Percentiles rank a stretch among this genome's conserved stretches.
phyloP scores from a whole-genome alignment of 2,888 invertebrate genomes.

The Podotricha telesiphe region DNA sequence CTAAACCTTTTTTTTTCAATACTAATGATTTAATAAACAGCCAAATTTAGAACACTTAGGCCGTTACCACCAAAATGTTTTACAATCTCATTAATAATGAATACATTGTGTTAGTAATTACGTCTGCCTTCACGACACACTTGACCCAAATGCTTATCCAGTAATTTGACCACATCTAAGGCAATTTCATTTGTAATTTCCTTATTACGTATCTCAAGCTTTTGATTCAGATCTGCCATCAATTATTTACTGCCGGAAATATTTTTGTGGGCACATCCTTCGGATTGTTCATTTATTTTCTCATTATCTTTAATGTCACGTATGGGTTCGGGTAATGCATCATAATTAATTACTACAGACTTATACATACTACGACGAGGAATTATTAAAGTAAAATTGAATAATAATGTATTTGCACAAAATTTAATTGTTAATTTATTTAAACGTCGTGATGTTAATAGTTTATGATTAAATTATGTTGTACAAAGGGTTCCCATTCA shows the following conservation, averaged over 20 bases:
- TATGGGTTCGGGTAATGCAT: conserved; percentile 5
- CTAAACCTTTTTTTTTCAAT: not conserved
- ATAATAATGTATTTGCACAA: too few species aligned
- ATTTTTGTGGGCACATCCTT: conserved; percentile 11
- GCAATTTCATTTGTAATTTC: conserved; percentile 29
- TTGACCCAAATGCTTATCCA: conserved; percentile 44
- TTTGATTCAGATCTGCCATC: conserved; percentile 27
- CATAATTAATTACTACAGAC: conserved; percentile 13
- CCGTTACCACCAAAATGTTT: conserved; percentile 12
- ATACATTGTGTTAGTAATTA: conserved; percentile 27
- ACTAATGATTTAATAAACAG: not conserved
- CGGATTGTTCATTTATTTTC: conserved; percentile 9
- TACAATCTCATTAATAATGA: conserved; percentile 24
- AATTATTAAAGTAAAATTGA: too few species aligned
- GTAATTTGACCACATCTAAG: conserved; percentile 25
- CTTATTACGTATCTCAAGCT: conserved; percentile 32
- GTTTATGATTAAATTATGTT: conserved; percentile 13
- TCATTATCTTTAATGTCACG: conserved; percentile 27
- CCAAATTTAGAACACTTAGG: conserved; percentile 6
- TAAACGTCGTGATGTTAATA: not conserved
- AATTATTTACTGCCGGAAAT: conserved; percentile 22
- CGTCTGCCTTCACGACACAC: conserved; percentile 24
- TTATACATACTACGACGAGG: not conserved
- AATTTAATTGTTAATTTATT: conserved; percentile 5
- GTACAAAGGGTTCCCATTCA: not conserved